Base-by-base conservation (phyloP, 2,888 invertebrate species). In the Trichogramma evanescens region DNA sequence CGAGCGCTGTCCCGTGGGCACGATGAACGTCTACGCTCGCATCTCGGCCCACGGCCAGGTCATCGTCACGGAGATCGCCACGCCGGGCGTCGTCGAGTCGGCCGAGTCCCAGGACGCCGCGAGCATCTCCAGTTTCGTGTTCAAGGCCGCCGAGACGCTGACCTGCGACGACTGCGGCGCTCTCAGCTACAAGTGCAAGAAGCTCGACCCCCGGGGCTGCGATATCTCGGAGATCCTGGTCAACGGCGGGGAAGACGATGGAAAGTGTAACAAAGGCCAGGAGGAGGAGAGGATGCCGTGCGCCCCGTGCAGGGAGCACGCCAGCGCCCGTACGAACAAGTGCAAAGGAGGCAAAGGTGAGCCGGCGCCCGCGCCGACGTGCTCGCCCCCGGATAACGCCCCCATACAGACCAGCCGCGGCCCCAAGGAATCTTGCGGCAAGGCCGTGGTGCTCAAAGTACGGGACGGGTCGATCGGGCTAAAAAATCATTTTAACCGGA, bases 1-100 rank as follows among this genome's bases (percentile, higher is more conserved):
- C 0, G 67, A 71, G 0, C n/a, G 50, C 13, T 8, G 8, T n/a
- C 71, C 76, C 42, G 79, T 82, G 6, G 87, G 86, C 1, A 80
- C 80, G 64, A 79, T 86, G 4, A 71, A 79, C 2, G 80, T 86
- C 71, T 86, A 84, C 72, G 78, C 85, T 13, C 80, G 86, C 8
- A 82, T 88, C 73, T 86, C 86, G 1, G 85, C 84, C 63, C 86
- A 85, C 67, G 87, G 87, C 0, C 85, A 85, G 67, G 69, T 71
- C 0, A 85, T 87, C 13, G 81, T 86, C 2, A 88, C 87, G 1
- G 84, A 83, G 68, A 86, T 87, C 57, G 71, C 73, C 2, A 55
- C 68, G 0, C 71, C 73, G 0, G 50, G 55, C 1, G 52, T n/a
- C 39, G 40, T 52, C 1, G 61, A 65, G 7, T 62, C 67, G n/a